A percentile compares a stretch with the other conserved stretches of the same genome.
phyloP scores from a whole-genome alignment of 2,797 vertebrate genomes.

The Dromococcyx pavoninus region DNA sequence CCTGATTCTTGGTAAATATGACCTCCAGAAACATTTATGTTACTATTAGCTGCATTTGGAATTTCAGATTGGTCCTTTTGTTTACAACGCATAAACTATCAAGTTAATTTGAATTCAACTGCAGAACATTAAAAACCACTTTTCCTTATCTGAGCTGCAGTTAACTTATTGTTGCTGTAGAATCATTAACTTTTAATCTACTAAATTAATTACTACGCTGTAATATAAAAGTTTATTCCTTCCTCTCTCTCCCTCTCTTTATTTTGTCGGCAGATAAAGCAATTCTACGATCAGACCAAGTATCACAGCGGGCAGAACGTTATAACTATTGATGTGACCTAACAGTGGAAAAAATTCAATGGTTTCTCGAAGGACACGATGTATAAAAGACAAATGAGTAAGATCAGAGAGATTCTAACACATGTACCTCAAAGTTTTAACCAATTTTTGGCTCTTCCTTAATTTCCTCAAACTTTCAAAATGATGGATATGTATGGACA shows the following conservation, averaged over 20 bases:
- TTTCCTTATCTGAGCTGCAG: background rate
- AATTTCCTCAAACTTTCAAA: background rate
- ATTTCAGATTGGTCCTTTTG: background rate
- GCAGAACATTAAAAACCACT: background rate
- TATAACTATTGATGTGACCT: background rate
- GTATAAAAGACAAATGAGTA: background rate
- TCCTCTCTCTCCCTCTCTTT: background rate
- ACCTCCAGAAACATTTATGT: background rate
- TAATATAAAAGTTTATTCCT: background rate
- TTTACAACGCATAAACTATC: background rate
- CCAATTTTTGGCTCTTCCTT: background rate
- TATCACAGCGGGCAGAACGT: background rate
- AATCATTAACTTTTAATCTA: background rate
- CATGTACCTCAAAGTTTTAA: background rate
- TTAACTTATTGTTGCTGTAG: background rate
- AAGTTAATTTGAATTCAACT: background rate
- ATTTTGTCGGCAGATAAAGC: background rate
- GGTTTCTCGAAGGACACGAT: background rate
- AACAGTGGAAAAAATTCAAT: background rate
- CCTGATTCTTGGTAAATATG: background rate
- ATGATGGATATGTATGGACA: background rate
- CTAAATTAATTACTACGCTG: background rate
- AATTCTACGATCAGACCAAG: background rate
- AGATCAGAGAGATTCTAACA: background rate
- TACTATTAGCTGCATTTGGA: background rate